Evolutionary conservation across 2,113 vertebrate genomes (phyloP), one percentile per base, ranked within the genome.

Genomic region (Gnathonemus longibarbis): DNA sequence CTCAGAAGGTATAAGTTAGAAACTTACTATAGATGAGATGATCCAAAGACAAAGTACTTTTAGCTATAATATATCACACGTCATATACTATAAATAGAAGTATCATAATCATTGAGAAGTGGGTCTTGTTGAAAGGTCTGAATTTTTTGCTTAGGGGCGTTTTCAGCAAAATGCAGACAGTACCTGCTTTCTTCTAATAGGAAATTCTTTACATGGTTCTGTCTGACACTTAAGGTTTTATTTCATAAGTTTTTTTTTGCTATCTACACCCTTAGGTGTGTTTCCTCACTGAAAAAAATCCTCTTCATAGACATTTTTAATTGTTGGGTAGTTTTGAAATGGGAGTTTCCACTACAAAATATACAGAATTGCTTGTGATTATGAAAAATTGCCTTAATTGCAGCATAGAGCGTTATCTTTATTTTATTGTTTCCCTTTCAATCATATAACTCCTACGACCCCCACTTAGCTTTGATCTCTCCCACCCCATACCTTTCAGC

Each of bases 111-210:
- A 17, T 42, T 77, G 5, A 74, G 70, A 35, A 7, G 70, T 77
- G 70, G 70, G 27, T 39, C 70, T 77, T 77, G 11, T 39, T 39
- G 35, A 74, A 74, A 15, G 11, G 13, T 85, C 50, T 49, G 53
- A 70, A 10, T 9, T 46, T 86, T 48, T 46, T 88, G 53, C 52
- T 89, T 49, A 45, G 27, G 77, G 88, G 90, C 56, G 5, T 84
- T 85, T 88, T 89, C 45, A 70, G 52, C 39, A 74, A 52, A 88
- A 88, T 84, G 50, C 50, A 84, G 74, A 88, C 87, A 83, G 39
- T 27, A 15, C 53, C 84, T 46, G 27, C 84, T 56, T 31, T 19
- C 49, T 53, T 83, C 74, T 80, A 35, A 42, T 42, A 17, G 48
- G 74, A 89, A 89, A 89, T 89, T 84, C 17, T 21, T 24, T 39